Evolutionary conservation across 2,888 invertebrate species (phyloP).

Genomic region (Clusia tigrina): DNA sequence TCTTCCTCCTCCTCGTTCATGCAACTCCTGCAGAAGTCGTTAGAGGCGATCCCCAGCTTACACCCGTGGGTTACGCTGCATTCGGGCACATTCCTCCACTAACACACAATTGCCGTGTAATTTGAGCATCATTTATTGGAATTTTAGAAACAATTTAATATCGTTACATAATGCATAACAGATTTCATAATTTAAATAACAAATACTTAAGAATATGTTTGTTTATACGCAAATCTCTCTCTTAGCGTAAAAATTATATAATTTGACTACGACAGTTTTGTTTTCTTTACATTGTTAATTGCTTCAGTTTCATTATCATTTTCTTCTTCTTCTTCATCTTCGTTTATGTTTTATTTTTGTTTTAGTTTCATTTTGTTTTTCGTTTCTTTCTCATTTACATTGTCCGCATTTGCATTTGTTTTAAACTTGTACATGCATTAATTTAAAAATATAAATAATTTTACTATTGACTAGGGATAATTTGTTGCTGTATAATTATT

Average conservation of each 20-base stretch:
- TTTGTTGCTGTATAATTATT: conserved; percentile 44
- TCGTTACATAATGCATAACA: conserved; percentile 15
- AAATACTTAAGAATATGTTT: conserved; percentile 15
- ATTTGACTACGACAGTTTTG: conserved; percentile 19
- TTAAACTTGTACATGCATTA: conserved; percentile 13
- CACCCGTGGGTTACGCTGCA: too few species aligned
- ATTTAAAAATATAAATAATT: conserved; percentile 53
- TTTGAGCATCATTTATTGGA: background rate
- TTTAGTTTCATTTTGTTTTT: too few species aligned
- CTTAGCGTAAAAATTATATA: background rate
- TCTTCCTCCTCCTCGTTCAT: too few species aligned
- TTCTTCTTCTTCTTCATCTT: too few species aligned
- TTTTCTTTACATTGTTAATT: conserved; percentile 38
- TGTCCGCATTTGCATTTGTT: too few species aligned
- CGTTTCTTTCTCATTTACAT: too few species aligned
- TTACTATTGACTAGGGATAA: conserved; percentile 62
- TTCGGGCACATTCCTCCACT: too few species aligned
- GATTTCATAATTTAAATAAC: conserved; percentile 23
- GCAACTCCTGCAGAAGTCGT: too few species aligned
- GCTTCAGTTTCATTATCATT: too few species aligned
- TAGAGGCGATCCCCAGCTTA: too few species aligned
- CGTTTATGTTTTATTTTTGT: too few species aligned
- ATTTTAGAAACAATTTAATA: conserved; percentile 18
- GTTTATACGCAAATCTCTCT: background rate
- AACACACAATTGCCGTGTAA: background rate